Percentiles rank a stretch among this genome's conserved stretches.
Conservation (phyloP, 2,797 vertebrate genomes). For the Sciurus vulgaris region DNA sequence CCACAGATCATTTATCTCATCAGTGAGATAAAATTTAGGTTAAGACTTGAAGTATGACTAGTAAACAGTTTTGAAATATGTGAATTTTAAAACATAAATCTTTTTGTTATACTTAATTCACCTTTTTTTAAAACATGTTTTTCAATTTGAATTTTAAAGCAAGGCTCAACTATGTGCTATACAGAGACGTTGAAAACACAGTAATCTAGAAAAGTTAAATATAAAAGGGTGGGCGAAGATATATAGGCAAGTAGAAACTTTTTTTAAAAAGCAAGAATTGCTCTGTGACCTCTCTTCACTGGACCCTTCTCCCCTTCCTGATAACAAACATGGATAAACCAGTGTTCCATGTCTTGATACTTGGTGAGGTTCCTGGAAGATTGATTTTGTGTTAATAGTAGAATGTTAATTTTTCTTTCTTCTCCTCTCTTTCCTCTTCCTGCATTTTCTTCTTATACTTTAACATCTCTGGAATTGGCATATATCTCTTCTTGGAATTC, state of each 20-base stretch:
- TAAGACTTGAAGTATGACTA: too few relatives aligned
- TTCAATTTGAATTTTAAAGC: constrained; percentile 18
- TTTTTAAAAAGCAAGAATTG: background rate
- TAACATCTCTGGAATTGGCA: constrained; percentile 32
- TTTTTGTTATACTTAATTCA: constrained; percentile 34
- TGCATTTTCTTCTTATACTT: constrained; percentile 11
- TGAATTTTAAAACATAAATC: background rate
- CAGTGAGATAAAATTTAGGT: too few relatives aligned
- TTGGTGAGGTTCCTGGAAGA: background rate
- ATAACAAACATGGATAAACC: constrained; percentile 19
- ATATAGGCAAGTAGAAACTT: background rate
- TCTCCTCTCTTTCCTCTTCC: background rate
- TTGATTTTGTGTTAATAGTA: constrained; percentile 23
- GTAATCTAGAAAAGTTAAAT: background rate
- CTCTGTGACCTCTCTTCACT: background rate
- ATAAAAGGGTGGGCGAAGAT: background rate
- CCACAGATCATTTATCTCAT: background rate
- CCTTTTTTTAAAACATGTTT: background rate
- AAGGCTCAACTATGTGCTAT: background rate
- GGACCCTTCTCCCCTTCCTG: background rate
- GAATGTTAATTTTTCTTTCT: background rate
- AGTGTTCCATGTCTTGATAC: background rate
- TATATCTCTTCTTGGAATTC: background rate
- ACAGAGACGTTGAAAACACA: background rate
- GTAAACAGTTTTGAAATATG: background rate